Evolutionary conservation across 1,140 invertebrate genomes (phyloP).

Genomic region (Calephelis nemesis): DNA sequence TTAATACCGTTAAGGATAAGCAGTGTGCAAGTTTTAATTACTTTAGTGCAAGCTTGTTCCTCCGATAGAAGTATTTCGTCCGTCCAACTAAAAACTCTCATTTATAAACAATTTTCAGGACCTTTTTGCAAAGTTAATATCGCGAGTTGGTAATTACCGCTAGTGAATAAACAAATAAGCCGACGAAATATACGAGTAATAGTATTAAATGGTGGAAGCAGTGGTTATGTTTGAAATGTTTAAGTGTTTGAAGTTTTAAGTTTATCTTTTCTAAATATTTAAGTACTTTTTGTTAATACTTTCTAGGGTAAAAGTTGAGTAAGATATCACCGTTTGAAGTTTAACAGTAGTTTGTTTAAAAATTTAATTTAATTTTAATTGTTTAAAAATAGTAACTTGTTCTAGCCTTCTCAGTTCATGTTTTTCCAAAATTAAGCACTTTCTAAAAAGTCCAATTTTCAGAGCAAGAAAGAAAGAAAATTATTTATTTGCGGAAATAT

Average conservation of each 20-base stretch:
- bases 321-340: too few relatives aligned
- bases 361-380: too few relatives aligned
- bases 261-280: too few relatives aligned
- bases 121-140: slow-evolving; percentile 42
- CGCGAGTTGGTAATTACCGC: slow-evolving; percentile 31
- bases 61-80: slow-evolving; percentile 53
- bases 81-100: slow-evolving; percentile 60
- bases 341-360: too few relatives aligned
- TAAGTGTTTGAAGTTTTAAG: neutral
- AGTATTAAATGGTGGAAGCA: slow-evolving; percentile 14
- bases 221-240: neutral
- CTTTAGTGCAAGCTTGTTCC: slow-evolving; percentile 53
- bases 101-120: slow-evolving; percentile 54
- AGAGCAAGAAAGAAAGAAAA: too few relatives aligned
- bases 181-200: slow-evolving; percentile 2
- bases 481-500: too few relatives aligned
- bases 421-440: too few relatives aligned
- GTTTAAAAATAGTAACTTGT: too few relatives aligned
- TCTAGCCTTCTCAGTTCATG: too few relatives aligned
- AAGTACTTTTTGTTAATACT: too few relatives aligned
- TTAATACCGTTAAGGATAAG: slow-evolving; percentile 32
- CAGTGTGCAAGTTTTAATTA: slow-evolving; percentile 65
- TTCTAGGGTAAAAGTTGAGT: too few relatives aligned
- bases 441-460: too few relatives aligned
- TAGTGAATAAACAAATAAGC: slow-evolving; percentile 25